phyloP scores from a whole-genome alignment of 2,113 vertebrate species.

The Sander vitreus region DNA sequence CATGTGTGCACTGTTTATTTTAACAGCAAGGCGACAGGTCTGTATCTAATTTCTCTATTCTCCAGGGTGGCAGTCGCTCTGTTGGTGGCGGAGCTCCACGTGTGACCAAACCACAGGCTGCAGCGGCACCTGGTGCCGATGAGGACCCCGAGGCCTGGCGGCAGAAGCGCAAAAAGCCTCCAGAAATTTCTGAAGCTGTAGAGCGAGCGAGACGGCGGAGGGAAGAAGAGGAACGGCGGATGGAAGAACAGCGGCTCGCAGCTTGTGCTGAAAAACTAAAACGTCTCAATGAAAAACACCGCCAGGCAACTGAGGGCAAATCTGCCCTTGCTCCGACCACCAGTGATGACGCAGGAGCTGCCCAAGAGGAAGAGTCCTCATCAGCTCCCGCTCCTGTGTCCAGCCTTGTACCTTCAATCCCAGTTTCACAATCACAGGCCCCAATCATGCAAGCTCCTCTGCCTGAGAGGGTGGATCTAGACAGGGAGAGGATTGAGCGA shows the following conservation, averaged over 20 bases:
- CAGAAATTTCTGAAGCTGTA: conserved; percentile 93
- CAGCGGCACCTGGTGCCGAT: conserved; percentile 78
- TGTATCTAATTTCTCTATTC: neutral
- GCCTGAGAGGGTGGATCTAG: conserved; percentile 60
- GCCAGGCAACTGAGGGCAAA: conserved; percentile 68
- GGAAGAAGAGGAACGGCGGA: conserved; percentile 96
- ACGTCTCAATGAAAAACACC: conserved; percentile 95
- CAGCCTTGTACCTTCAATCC: conserved; percentile 57
- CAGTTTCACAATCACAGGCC: conserved; percentile 56
- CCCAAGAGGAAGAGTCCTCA: conserved; percentile 49
- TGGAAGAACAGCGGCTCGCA: conserved; percentile 97
- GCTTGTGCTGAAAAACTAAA: conserved; percentile 98
- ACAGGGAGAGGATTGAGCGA: conserved; percentile 52
- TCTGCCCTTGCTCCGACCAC: conserved; percentile 44
- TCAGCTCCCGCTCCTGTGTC: conserved; percentile 41
- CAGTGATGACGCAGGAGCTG: conserved; percentile 53
- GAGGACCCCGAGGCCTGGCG: conserved; percentile 96
- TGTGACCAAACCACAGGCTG: conserved; percentile 65
- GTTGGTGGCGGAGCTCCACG: conserved; percentile 58
- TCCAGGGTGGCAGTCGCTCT: conserved; percentile 61
- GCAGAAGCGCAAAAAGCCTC: conserved; percentile 93
- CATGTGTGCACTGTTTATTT: neutral
- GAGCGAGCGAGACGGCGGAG: conserved; percentile 94
- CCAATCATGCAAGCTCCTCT: conserved; percentile 41
- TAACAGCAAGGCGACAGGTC: neutral